Conservation (phyloP, 2,113 vertebrate genomes). For the Tamias sibiricus region DNA sequence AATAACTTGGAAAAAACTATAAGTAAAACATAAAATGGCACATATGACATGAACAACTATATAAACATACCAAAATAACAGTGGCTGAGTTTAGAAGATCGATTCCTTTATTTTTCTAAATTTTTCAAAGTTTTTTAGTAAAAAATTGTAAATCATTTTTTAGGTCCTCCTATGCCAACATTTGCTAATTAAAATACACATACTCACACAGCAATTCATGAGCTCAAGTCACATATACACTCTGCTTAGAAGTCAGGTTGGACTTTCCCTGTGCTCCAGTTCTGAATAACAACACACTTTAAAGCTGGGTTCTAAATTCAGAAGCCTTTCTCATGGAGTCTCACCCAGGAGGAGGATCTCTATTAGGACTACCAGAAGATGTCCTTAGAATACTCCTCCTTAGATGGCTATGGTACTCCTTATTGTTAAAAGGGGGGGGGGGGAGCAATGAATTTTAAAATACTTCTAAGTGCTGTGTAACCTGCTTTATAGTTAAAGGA, state of each 20-base stretch:
- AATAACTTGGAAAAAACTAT: not conserved
- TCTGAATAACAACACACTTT: conserved; percentile 16
- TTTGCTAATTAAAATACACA: conserved; percentile 9
- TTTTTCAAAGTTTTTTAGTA: conserved; percentile 14
- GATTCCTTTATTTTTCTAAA: not conserved
- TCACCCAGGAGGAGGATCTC: not conserved
- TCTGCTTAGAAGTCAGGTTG: not conserved
- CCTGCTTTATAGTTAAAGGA: conserved; percentile 56
- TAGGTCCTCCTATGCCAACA: not conserved
- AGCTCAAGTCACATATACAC: not conserved
- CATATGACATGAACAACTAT: not conserved
- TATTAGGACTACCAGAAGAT: not conserved
- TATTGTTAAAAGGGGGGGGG: not conserved
- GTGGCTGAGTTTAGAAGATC: not conserved
- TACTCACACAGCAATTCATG: not conserved
- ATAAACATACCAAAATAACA: conserved; percentile 24
- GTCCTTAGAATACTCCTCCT: not conserved
- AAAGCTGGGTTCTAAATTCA: not conserved
- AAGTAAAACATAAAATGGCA: not conserved
- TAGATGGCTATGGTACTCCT: not conserved
- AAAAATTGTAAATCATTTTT: not conserved
- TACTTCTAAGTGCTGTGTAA: not conserved
- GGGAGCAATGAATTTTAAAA: not conserved
- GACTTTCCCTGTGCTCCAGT: not conserved
- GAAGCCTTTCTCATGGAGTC: not conserved